Base-by-base conservation (phyloP, 2,888 invertebrate genomes). In the Zeuzera pyrina region DNA sequence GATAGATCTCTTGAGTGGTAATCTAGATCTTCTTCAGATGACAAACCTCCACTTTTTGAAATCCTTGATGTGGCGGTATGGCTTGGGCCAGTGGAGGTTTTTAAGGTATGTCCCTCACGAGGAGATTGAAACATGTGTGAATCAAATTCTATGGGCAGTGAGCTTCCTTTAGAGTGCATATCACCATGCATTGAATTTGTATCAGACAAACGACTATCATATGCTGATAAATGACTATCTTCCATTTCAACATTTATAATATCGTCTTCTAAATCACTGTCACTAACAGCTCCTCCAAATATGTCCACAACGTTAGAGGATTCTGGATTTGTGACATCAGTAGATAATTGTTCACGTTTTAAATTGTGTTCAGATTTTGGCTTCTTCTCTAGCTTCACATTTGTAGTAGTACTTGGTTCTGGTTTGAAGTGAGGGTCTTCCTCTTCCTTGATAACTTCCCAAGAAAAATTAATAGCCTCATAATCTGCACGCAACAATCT, bases 231-330 rank as follows among this genome's bases (percentile, higher is more conserved):
- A 27, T 88, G 86, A 43, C 92, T 92, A 49, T 94, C 94, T 50
- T 93, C 94, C 43, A 93, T 79, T 56, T 94, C 93, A 2, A 91
- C 89, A 67, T 91, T 91, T 12, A 89, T 86, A 52, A 89, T 89
- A 38, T 92, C 92, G 45, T 95, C 95, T 34, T 91, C 91, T 28
- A 81, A 66, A 41, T 93, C 93, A 21, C 95, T 95, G 49, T 96
- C 95, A 55, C 95, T 95, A 0, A 97, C 91, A 15, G 93, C 90
- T 43, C 94, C 96, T 15, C 97, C 97, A 77, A 97, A 97, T 56
- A 96, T 94, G 49, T 95, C 95, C 26, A 76, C 73, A 29, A 77
- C 74, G 57, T 81, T 78, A 3, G 81, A 73, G 14, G 77, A 57
- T 30, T 60, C 58, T 8, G 49, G 56, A 14, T 57, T 67, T n/a